Evolutionary conservation across 2,888 invertebrate species (phyloP).

Genomic region (Perizoma affinitatum): DNA sequence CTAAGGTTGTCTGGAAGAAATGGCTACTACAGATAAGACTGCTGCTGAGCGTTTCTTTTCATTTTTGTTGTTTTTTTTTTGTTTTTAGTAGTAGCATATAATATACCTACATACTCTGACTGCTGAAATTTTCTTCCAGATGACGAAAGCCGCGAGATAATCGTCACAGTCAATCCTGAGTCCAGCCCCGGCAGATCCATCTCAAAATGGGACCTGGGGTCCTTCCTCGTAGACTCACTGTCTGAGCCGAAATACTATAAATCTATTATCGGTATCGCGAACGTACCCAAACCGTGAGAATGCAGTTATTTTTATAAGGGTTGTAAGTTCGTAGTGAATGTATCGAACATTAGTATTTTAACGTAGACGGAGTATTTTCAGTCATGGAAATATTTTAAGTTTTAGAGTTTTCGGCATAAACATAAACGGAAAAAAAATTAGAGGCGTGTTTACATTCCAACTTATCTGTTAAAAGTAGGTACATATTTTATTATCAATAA

Average conservation of each 20-base stretch:
- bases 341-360: no score
- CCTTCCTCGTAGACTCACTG: conserved; percentile 89
- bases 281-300: conserved; percentile 46
- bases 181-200: conserved; percentile 87
- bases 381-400: no score
- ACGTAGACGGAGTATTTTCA: no score
- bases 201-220: conserved; percentile 90
- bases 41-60: no score
- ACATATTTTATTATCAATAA: conserved; percentile 3
- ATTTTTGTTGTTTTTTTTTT: no score
- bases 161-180: conserved; percentile 85
- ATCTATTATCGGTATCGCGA: conserved; percentile 67
- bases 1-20: no score
- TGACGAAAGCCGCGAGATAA: conserved; percentile 83
- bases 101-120: no score
- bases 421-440: no score
- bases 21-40: no score
- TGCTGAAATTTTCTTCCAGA: conserved; percentile 67
- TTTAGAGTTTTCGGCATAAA: no score
- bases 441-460: conserved; percentile 1
- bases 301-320: background rate
- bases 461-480: conserved; percentile 10
- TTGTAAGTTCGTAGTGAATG: background rate
- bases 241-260: conserved; percentile 87
- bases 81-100: no score